Percentiles rank a stretch among this genome's conserved stretches.
Conservation (phyloP, 2,113 vertebrate species). For the Leptobrachium leishanense region DNA sequence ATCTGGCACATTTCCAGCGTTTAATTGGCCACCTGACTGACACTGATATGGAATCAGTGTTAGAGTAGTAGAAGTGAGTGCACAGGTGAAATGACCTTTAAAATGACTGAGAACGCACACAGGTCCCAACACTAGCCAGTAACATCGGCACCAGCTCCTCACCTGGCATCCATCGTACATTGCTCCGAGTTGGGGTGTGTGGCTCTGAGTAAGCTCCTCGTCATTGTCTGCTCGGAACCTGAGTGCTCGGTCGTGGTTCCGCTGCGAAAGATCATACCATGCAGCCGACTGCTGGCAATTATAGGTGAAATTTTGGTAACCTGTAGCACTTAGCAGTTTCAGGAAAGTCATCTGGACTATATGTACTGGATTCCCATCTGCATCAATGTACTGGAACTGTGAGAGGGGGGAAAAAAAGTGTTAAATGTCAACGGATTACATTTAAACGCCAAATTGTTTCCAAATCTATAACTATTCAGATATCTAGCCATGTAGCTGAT, state of each 20-base stretch:
- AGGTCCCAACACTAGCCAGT: too few species aligned
- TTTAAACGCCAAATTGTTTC: too few species aligned
- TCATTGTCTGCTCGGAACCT: slow-evolving; percentile 76
- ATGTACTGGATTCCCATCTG: slow-evolving; percentile 73
- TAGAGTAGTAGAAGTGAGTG: too few species aligned
- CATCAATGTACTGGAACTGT: slow-evolving; percentile 85
- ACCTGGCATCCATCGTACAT: slow-evolving; percentile 86
- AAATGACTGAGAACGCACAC: too few species aligned
- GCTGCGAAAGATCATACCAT: slow-evolving; percentile 75
- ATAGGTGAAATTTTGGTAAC: slow-evolving; percentile 80
- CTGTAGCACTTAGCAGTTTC: slow-evolving; percentile 80
- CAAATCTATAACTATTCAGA: too few species aligned
- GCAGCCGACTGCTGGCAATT: slow-evolving; percentile 81
- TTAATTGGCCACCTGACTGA: too few species aligned
- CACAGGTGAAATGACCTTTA: too few species aligned
- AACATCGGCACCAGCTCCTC: too few species aligned
- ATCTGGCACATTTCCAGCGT: too few species aligned
- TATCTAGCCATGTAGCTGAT: too few species aligned
- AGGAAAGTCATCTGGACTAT: slow-evolving; percentile 90
- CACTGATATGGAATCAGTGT: too few species aligned
- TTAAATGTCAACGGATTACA: too few species aligned
- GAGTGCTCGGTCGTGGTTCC: slow-evolving; percentile 68
- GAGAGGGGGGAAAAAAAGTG: neutral
- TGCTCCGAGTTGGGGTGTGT: slow-evolving; percentile 65
- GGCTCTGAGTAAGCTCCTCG: slow-evolving; percentile 77